A percentile compares a stretch with the other conserved stretches of the same genome.
These are phyloP conservation scores for Trachelus tabidus DNA, from an alignment of 2,888 invertebrate genomes.

Conservation along the genomic window DNA sequence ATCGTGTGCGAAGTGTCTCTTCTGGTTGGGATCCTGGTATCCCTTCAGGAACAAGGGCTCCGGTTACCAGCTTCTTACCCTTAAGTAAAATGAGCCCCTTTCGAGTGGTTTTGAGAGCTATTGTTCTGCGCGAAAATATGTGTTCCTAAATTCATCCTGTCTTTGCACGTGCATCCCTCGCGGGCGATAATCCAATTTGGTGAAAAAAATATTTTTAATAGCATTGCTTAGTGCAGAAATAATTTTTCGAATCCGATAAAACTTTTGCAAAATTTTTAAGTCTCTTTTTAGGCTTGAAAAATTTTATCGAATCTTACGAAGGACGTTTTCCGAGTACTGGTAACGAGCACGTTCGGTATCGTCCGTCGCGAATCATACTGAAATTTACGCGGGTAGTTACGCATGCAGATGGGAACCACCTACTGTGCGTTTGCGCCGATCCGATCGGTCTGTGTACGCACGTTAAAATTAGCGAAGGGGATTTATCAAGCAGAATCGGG, in stretches of 20 bases:
- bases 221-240: too few relatives aligned
- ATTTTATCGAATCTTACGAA: slow-evolving; percentile 14
- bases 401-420: neutral
- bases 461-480: slow-evolving; percentile 22
- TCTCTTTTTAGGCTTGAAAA: neutral
- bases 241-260: too few relatives aligned
- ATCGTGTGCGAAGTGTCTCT: neutral
- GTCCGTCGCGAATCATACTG: neutral
- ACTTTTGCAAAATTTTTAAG: too few relatives aligned
- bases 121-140: neutral
- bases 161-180: neutral
- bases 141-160: neutral
- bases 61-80: neutral
- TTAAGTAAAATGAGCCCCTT: neutral
- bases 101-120: neutral
- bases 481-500: slow-evolving; percentile 27
- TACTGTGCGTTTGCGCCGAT: neutral
- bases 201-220: too few relatives aligned
- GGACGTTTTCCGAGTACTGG: neutral
- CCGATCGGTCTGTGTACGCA: neutral
- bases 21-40: neutral
- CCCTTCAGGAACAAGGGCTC: neutral
- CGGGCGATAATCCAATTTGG: neutral
- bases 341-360: neutral
- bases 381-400: neutral